phyloP scores from a whole-genome alignment of 2,113 vertebrate genomes.

The Semicossyphus pulcher region DNA sequence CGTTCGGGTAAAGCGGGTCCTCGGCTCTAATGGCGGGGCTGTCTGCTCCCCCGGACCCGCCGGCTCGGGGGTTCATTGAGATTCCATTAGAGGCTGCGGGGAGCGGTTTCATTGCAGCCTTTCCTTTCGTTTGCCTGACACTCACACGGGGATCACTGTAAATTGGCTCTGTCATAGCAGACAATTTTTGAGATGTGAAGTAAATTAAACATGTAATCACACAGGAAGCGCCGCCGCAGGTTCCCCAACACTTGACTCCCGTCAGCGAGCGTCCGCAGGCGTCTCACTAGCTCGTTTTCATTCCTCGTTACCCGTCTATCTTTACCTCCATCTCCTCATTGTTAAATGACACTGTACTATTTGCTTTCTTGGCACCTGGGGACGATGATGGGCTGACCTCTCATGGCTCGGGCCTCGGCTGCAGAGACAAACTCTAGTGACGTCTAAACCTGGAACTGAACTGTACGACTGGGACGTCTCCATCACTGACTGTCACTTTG shows the following conservation, averaged over 20 bases:
- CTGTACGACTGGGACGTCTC: constrained; percentile 17
- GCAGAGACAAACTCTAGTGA: constrained; percentile 10
- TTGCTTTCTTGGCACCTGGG: constrained; percentile 34
- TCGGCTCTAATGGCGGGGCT: constrained; percentile 74
- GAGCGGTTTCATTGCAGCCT: constrained; percentile 61
- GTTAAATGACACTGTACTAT: constrained; percentile 52
- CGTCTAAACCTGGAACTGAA: neutral
- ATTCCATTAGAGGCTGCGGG: constrained; percentile 80
- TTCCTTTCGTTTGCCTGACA: constrained; percentile 75
- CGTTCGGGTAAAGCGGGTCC: constrained; percentile 71
- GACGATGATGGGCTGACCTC: constrained; percentile 34
- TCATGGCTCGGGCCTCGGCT: constrained; percentile 5
- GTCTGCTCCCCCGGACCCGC: constrained; percentile 68
- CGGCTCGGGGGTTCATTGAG: constrained; percentile 78
- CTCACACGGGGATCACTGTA: constrained; percentile 77
- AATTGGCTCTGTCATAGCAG: constrained; percentile 84
- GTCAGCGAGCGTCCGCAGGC: constrained; percentile 29
- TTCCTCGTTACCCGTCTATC: constrained; percentile 43
- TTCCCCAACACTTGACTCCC: constrained; percentile 58
- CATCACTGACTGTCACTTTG: constrained; percentile 19
- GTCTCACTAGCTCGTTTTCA: constrained; percentile 54
- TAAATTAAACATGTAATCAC: constrained; percentile 85
- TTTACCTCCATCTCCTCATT: constrained; percentile 45
- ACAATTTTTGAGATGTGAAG: constrained; percentile 80
- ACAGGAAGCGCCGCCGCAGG: constrained; percentile 57